Base-by-base conservation (phyloP, 2,797 vertebrate genomes). In the Silurus lanzhouensis region DNA sequence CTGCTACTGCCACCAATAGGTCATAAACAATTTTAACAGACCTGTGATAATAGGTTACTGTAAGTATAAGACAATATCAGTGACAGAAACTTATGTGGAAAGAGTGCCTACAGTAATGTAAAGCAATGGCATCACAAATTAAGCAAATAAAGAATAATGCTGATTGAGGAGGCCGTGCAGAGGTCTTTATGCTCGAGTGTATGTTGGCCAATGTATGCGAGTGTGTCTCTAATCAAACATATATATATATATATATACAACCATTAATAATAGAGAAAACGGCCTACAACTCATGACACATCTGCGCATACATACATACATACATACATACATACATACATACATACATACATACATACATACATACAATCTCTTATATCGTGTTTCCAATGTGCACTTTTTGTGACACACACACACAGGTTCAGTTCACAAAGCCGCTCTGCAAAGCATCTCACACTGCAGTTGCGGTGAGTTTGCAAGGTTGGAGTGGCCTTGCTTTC, bases 191-290 rank as follows among this genome's bases (percentile, higher is more conserved):
- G 67, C 66, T 31, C 63, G 31, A 55, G 55, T 83, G 19, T 81
- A 55, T 85, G n/a, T 76, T 31, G 80, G 17, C 66, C 19, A 38
- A 71, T 70, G 63, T 76, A 58, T 82, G 64, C 52, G 74, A 74
- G 60, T 60, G 44, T 71, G 81, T 87, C 71, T 67, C 58, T 67
- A 60, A 58, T 81, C 85, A 89, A 4, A 75, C 1, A 25, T 22
- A 72, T 6, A 8, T 20, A 58, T 14, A 75, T 0, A 25, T 22
- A 72, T 6, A 8, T 20, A 58, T 14, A 58, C 15, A 8, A n/a
- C 5, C 27, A 74, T 75, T 67, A 85, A 90, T 91, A 88, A 88
- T 90, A 90, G 86, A 83, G 84, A 91, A 91, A 93, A 89, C 91
- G 67, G 58, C 27, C 38, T 74, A 52, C n/a, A 57, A 57, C 55